Base-by-base conservation (phyloP, 1,140 invertebrate genomes). In the Acyrthosiphon pisum region DNA sequence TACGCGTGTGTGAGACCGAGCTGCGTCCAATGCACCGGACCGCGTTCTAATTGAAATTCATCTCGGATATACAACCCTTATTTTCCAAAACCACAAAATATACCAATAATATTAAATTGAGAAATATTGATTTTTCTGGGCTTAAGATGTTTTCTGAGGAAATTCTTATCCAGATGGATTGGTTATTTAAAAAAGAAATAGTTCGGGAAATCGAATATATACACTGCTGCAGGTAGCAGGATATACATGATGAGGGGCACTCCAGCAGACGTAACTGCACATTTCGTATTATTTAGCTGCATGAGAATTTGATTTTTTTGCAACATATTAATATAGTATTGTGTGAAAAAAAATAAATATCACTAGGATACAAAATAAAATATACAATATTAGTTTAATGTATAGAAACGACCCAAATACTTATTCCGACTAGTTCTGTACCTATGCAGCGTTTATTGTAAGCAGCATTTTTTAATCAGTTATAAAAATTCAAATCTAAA, bases 31-130 rank as follows among this genome's bases (percentile, higher is more conserved):
- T 20, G 84, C n/a, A 35, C n/a, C 6, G 48, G 8, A 89, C 35
- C 35, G 7, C 48, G n/a, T 53, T 89, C 48, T 89, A 89, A 89
- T 89, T 53, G 87, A 56, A 89, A 89, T 56, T 89, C 22, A 26
- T 89, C 50, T 37, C n/a, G 50, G 37, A 26, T 41, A 23, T 37
- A 56, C 22, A 56, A 18, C 22, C 20, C 20, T 89, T 89, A 89
- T 56, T 56, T 89, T 56, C 11, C 3, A 88, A 35, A 88, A 89
- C 88, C n/a, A 35, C 86, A 53, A 56, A 56, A 89, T 37, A 22
- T 37, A 50, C 22, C 1, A n/a, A 18, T 53, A 20, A 89, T 89
- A 56, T 89, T 53, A 41, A 89, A 89, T 89, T 37, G 35, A 22
- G 46, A 30, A n/a, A 53, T 89, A 89, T 89, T 56, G 88, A 89